Conservation (phyloP, 2,797 vertebrate genomes). For the Sebastes minor region DNA sequence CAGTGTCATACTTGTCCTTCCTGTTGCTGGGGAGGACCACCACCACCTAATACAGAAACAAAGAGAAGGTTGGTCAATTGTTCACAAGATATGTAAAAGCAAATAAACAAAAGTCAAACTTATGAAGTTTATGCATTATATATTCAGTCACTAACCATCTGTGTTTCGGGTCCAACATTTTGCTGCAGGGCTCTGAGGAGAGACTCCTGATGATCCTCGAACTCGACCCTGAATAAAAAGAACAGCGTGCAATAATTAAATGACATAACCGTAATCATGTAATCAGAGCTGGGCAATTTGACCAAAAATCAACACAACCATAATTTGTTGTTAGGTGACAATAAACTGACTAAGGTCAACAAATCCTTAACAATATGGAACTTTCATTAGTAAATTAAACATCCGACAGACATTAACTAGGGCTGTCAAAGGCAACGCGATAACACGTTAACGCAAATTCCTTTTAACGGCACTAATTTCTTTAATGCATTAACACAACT, state of each 20-base stretch:
- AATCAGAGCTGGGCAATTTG: background rate
- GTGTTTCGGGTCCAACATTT: slow-evolving; percentile 82
- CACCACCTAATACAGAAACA: slow-evolving; percentile 83
- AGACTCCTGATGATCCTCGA: slow-evolving; percentile 90
- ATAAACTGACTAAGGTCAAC: background rate
- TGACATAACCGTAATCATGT: background rate
- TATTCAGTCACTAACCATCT: slow-evolving; percentile 84
- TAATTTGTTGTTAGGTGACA: background rate
- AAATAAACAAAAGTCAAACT: background rate
- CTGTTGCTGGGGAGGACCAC: slow-evolving; percentile 89
- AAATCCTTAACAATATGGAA: too few species aligned
- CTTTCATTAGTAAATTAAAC: too few species aligned
- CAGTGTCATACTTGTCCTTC: slow-evolving; percentile 92
- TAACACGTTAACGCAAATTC: too few species aligned
- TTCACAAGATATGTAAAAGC: background rate
- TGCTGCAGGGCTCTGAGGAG: slow-evolving; percentile 88
- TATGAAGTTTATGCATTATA: background rate
- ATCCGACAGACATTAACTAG: too few species aligned
- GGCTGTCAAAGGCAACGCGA: too few species aligned
- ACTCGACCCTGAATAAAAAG: slow-evolving; percentile 83
- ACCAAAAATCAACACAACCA: background rate
- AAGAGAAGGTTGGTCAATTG: background rate
- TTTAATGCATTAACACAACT: too few species aligned
- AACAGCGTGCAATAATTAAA: background rate
- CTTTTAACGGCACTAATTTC: too few species aligned